Evolutionary conservation across 2,797 vertebrate species (phyloP).

Genomic region (Poeciliopsis paucimaculata): DNA sequence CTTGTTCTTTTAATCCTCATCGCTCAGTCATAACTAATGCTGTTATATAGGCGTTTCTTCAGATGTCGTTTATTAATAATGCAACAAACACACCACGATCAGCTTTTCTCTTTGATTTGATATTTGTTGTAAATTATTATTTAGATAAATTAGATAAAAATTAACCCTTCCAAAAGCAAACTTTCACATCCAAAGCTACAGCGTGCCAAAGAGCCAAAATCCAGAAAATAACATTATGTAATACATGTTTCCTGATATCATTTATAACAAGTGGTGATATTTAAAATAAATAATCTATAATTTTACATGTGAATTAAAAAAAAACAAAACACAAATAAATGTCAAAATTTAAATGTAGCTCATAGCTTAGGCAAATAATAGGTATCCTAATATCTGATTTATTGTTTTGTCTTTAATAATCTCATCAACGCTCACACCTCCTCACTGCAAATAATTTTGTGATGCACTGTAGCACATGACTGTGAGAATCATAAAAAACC

Average conservation of each 20-base stretch:
- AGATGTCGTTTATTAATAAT: neutral
- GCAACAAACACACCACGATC: neutral
- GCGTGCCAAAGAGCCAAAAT: neutral
- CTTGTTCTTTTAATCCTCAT: neutral
- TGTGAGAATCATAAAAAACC: neutral
- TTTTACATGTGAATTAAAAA: neutral
- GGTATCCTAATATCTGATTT: neutral
- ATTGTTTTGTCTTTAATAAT: neutral
- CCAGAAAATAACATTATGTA: neutral
- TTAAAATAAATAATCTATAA: neutral
- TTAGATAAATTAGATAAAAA: neutral
- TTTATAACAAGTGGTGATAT: neutral
- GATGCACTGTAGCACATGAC: neutral
- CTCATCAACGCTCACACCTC: neutral
- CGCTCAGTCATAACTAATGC: neutral
- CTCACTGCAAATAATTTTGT: neutral
- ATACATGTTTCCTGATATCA: neutral
- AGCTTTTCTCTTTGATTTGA: neutral
- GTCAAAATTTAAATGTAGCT: neutral
- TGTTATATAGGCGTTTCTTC: neutral
- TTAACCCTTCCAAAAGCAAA: neutral
- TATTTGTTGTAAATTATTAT: neutral
- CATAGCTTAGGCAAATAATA: neutral
- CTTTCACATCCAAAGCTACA: neutral
- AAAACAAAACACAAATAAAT: neutral